Percentiles rank a stretch among this genome's conserved stretches.
Evolutionary conservation across 2,888 invertebrate species (phyloP).

Genomic region (Andrena dorsata): DNA sequence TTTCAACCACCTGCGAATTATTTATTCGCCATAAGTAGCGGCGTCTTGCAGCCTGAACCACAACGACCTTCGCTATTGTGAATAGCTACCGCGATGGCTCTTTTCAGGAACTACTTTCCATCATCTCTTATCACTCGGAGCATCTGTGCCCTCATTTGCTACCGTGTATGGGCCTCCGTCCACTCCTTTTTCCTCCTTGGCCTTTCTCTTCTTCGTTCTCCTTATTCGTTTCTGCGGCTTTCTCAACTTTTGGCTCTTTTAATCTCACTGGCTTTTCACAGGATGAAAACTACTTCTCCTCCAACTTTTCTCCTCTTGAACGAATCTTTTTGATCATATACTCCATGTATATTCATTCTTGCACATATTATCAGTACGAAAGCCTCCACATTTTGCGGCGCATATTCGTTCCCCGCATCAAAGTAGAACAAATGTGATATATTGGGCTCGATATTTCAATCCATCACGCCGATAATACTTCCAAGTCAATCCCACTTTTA

Average conservation of each 20-base stretch:
- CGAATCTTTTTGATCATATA: slow-evolving; percentile 22
- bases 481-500: too few species aligned
- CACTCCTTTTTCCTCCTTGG: slow-evolving; percentile 48
- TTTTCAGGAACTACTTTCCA: slow-evolving; percentile 81
- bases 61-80: slow-evolving; percentile 50
- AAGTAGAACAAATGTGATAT: too few species aligned
- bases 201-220: slow-evolving; percentile 38
- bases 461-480: neutral
- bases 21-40: slow-evolving; percentile 58
- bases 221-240: slow-evolving; percentile 61
- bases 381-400: neutral
- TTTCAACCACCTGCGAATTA: slow-evolving; percentile 41
- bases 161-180: slow-evolving; percentile 76
- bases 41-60: slow-evolving; percentile 42
- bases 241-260: slow-evolving; percentile 54
- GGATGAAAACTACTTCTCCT: slow-evolving; percentile 40
- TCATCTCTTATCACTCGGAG: slow-evolving; percentile 79
- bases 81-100: slow-evolving; percentile 75
- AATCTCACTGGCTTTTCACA: slow-evolving; percentile 49
- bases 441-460: neutral
- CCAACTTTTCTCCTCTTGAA: slow-evolving; percentile 6
- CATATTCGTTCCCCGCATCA: neutral
- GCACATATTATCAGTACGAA: neutral
- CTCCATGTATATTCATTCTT: neutral
- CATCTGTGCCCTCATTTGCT: slow-evolving; percentile 82